These are phyloP conservation scores for Orius laevigatus DNA, from an alignment of 1,140 invertebrate species.

Conservation along the genomic window DNA sequence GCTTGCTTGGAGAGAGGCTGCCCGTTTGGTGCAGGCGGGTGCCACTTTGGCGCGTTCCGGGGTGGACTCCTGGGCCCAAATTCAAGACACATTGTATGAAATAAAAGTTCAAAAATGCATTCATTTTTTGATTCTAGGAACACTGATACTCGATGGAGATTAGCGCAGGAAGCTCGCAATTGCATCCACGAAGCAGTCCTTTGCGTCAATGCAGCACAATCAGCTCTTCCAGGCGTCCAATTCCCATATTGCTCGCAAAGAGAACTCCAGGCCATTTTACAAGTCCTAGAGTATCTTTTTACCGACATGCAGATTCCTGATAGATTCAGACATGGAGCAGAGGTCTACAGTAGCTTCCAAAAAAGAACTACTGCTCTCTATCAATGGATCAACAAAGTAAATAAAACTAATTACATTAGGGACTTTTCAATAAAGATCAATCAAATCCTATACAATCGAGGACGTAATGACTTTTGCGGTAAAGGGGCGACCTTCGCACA, in stretches of 20 bases:
- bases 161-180: constrained; percentile 34
- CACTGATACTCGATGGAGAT: constrained; percentile 18
- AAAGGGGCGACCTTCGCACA: too few relatives aligned
- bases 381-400: constrained; percentile 42
- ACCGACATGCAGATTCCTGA: constrained; percentile 36
- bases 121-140: constrained; percentile 16
- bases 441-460: not conserved
- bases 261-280: constrained; percentile 31
- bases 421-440: not conserved
- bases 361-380: constrained; percentile 33
- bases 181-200: constrained; percentile 39
- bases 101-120: not conserved
- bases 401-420: not conserved
- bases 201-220: constrained; percentile 36
- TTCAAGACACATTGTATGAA: constrained; percentile 2
- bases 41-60: constrained; percentile 19
- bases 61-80: constrained; percentile 17
- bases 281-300: constrained; percentile 37
- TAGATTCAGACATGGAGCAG: constrained; percentile 32
- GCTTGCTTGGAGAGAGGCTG: constrained; percentile 22
- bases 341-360: constrained; percentile 35
- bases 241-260: constrained; percentile 42
- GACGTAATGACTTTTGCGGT: too few relatives aligned
- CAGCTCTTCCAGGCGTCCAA: constrained; percentile 36
- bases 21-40: constrained; percentile 18